Base-by-base conservation (phyloP, 2,113 vertebrate genomes). In the Cettia cetti region DNA sequence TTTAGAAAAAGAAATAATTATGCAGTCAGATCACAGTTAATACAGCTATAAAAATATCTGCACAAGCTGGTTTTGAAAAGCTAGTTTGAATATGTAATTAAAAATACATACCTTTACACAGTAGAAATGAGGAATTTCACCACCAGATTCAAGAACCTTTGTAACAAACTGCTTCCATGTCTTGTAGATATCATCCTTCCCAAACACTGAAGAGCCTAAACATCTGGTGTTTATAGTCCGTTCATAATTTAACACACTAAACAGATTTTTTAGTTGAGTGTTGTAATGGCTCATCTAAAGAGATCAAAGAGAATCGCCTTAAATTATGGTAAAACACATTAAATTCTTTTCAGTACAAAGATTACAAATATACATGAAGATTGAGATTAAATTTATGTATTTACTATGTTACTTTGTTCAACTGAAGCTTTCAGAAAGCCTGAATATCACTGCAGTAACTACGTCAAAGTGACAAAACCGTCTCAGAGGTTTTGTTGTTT, bases 101-200 rank as follows among this genome's bases (percentile, higher is more conserved):
- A 54, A 82, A 78, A 77, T 52, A 98, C 99, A 39, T 89, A 99
- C 99, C 98, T 99, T 99, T 13, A 99, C 99, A 59, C 98, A 99
- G 95, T 99, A 99, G 52, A 99, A 98, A 4, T 82, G 96, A 35
- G 97, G 97, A 9, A 68, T 80, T 9, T 89, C 61, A 69, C 21
- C 54, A 74, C 30, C 86, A 28, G 94, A 83, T 30, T 95, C 86
- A 39, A 96, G 95, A 49, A 97, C 52, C 21, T 97, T 97, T 75
- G 83, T 94, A 42, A 97, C 97, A 50, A 99, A 98, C 45, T 96
- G 92, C 53, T 94, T 89, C 97, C 99, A 98, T 23, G 84, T 94
- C 65, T 89, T 97, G 96, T 99, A 98, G 81, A 99, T 98, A 81
- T 98, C 99, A 6, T 98, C 98, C 69, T 98, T 95, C 47, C 99